phyloP scores from a whole-genome alignment of 2,113 vertebrate genomes.

The Stercorarius parasiticus region DNA sequence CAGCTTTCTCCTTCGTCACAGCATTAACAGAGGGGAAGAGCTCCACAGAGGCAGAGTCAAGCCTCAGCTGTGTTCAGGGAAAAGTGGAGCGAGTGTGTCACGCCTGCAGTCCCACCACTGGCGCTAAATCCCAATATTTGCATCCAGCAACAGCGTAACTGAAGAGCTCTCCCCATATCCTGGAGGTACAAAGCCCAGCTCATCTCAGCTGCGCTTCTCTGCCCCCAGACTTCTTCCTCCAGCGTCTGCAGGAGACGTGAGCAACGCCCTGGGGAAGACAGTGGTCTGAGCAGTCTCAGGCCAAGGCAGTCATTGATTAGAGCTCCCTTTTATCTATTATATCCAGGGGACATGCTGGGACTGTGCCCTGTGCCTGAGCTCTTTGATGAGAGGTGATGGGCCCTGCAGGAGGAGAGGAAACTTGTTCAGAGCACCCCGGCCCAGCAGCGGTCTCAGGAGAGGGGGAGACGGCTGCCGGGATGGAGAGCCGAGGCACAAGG shows the following conservation, averaged over 20 bases:
- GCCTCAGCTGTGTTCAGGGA: neutral
- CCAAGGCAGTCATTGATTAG: neutral
- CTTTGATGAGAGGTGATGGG: neutral
- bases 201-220: neutral
- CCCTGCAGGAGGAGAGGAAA: neutral
- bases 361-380: rapidly evolving
- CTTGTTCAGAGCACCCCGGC: neutral
- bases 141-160: neutral
- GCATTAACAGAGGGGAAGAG: neutral
- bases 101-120: neutral
- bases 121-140: neutral
- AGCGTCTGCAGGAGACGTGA: neutral
- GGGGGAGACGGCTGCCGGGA: rapidly evolving
- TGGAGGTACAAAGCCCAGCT: neutral
- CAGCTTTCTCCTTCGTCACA: neutral
- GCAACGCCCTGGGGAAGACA: neutral
- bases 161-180: neutral
- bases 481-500: neutral
- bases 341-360: rapidly evolving
- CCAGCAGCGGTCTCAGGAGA: rapidly evolving
- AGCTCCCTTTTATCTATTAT: rapidly evolving
- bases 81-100: rapidly evolving
- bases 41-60: neutral
- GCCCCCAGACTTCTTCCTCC: neutral
- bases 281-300: neutral